Evolutionary conservation across 1,140 invertebrate species (phyloP).

Genomic region (Pissodes strobi): DNA sequence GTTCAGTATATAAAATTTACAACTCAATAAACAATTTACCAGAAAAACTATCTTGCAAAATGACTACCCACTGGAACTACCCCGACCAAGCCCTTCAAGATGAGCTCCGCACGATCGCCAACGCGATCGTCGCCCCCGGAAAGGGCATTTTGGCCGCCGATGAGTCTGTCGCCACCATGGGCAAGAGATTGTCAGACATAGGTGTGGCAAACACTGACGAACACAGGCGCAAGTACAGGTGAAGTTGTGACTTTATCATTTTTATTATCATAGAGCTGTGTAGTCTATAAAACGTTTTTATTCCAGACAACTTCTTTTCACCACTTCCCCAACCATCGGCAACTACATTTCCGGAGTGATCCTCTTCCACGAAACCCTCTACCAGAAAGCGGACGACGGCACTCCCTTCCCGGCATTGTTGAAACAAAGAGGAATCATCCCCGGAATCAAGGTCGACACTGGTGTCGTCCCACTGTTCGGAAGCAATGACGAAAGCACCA

Average conservation of each 20-base stretch:
- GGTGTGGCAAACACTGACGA: slow-evolving; percentile 86
- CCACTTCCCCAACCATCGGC: slow-evolving; percentile 71
- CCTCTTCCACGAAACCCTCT: slow-evolving; percentile 96
- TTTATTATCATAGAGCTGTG: not conserved
- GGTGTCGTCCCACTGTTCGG: slow-evolving; percentile 88
- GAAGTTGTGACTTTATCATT: slow-evolving; percentile 57
- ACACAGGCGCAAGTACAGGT: slow-evolving; percentile 82
- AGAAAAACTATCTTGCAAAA: slow-evolving; percentile 55
- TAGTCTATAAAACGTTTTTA: too few relatives aligned
- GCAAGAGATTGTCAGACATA: slow-evolving; percentile 80
- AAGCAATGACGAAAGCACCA: slow-evolving; percentile 92
- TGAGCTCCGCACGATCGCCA: slow-evolving; percentile 86
- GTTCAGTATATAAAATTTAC: too few relatives aligned
- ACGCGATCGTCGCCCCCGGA: slow-evolving; percentile 87
- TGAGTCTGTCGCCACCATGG: slow-evolving; percentile 86
- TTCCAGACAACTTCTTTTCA: slow-evolving; percentile 91
- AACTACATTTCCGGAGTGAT: slow-evolving; percentile 89
- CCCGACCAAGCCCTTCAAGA: slow-evolving; percentile 84
- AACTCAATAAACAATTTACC: slow-evolving; percentile 21
- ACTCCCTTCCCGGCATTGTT: slow-evolving; percentile 80
- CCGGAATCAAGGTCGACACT: slow-evolving; percentile 92
- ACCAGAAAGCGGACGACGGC: slow-evolving; percentile 90
- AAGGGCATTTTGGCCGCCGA: slow-evolving; percentile 91
- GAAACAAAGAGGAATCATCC: slow-evolving; percentile 84
- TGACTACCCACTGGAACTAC: slow-evolving; percentile 83